phyloP scores from a whole-genome alignment of 2,888 invertebrate species.

The Odontocolon sp. region DNA sequence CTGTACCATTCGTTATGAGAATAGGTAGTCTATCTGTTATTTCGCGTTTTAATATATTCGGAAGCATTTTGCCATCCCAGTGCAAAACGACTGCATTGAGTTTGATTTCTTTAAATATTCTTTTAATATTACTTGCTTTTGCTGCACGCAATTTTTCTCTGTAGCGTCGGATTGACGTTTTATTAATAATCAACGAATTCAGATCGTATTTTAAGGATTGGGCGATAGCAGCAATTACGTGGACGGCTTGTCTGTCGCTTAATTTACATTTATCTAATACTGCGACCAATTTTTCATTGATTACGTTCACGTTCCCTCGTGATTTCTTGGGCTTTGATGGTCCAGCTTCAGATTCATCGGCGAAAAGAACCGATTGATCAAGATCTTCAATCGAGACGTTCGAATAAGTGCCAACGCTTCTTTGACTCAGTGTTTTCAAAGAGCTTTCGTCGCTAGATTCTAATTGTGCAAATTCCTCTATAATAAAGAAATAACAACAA shows the following conservation, averaged over 20 bases:
- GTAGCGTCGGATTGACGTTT: slow-evolving; percentile 58
- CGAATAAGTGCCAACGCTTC: slow-evolving; percentile 45
- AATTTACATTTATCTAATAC: slow-evolving; percentile 61
- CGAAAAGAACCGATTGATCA: slow-evolving; percentile 4
- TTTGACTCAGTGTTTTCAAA: slow-evolving; percentile 40
- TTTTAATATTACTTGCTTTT: slow-evolving; percentile 45
- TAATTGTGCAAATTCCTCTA: slow-evolving; percentile 41
- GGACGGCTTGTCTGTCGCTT: slow-evolving; percentile 61
- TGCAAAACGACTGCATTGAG: slow-evolving; percentile 53
- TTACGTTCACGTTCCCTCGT: slow-evolving; percentile 50
- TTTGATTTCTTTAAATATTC: slow-evolving; percentile 49
- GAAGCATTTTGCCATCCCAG: slow-evolving; percentile 66
- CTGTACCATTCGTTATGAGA: slow-evolving; percentile 59
- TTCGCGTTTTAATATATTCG: slow-evolving; percentile 59
- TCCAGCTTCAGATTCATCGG: slow-evolving; percentile 31
- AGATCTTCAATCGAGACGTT: slow-evolving; percentile 44
- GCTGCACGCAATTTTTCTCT: slow-evolving; percentile 51
- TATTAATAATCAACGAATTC: slow-evolving; percentile 53
- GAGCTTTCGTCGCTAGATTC: slow-evolving; percentile 46
- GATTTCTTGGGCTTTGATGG: slow-evolving; percentile 40
- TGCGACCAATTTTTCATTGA: slow-evolving; percentile 58
- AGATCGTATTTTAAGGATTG: slow-evolving; percentile 48
- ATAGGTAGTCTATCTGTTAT: slow-evolving; percentile 64
- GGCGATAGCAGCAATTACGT: slow-evolving; percentile 55
- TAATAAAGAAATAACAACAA: slow-evolving; percentile 27